Evolutionary conservation across 2,113 vertebrate genomes (phyloP), one percentile per base, ranked within the genome.

Genomic region (Myrmophylax atrothorax): DNA sequence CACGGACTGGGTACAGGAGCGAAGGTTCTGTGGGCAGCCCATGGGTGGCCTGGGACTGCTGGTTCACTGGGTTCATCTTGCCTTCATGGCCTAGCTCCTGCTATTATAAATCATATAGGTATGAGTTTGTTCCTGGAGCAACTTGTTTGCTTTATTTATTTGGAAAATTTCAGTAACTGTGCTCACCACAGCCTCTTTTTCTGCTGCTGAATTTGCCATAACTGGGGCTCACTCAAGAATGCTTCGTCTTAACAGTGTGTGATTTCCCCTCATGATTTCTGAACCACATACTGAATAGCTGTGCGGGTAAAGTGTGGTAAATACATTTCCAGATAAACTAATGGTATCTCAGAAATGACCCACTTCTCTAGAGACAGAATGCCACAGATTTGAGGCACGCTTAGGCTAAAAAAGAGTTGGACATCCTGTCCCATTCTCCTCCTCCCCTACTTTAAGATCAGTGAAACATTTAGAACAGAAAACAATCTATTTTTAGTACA

Each of bases 71-170:
- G 92, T 95, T 97, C 93, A 88, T 96, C 93, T 94, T 91, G 95
- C 85, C 95, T 97, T 93, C 94, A 3, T 85, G 95, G 96, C 95
- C 96, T 79, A 79, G 16, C 58, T 97, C 91, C 94, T 88, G 56
- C 89, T 90, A 4, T 77, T 91, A 97, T 98, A 98, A 98, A 98
- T 98, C 97, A 97, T 96, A 97, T 95, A 97, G 97, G 97, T 96
- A 97, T 92, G 85, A 94, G 89, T 96, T 97, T 97, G 97, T 96
- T 97, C 96, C 97, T 98, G 97, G 93, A 98, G 96, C 96, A 96
- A 97, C 96, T 97, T 98, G 97, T 98, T 98, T 98, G 97, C 96
- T 96, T 94, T 98, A 97, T 98, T 98, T 98, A 98, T 98, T 98
- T 98, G 98, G 98, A 98, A 98, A 98, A 98, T 98, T 90, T 97